Percentiles rank a stretch among this genome's conserved stretches.
Conservation (phyloP, 2,888 invertebrate genomes). For the Heteromyza rotundicornis region DNA sequence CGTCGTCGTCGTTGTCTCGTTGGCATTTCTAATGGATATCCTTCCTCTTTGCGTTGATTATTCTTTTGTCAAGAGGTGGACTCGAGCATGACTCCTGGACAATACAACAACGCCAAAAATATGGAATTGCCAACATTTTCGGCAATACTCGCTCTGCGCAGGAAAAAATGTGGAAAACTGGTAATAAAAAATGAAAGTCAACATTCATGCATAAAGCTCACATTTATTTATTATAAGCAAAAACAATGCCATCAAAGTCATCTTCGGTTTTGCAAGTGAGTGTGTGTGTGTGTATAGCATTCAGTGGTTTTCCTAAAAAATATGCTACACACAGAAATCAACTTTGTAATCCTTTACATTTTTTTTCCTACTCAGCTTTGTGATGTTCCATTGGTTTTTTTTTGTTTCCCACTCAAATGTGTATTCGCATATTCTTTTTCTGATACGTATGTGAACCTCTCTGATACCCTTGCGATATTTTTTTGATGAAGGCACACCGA, state of each 20-base stretch:
- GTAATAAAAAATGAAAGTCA: neutral
- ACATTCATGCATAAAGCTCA: constrained; percentile 9
- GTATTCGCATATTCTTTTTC: neutral
- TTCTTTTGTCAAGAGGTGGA: constrained; percentile 31
- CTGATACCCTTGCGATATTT: neutral
- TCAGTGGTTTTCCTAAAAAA: constrained; percentile 6
- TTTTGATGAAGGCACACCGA: neutral
- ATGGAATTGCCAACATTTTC: constrained; percentile 19
- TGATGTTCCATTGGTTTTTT: neutral
- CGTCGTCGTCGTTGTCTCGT: no score
- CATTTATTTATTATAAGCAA: constrained; percentile 12
- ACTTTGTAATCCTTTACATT: constrained; percentile 17
- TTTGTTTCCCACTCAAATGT: neutral
- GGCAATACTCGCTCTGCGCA: constrained; percentile 10
- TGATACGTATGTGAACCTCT: neutral
- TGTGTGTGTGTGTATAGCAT: neutral
- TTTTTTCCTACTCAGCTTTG: neutral
- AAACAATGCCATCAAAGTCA: constrained; percentile 22
- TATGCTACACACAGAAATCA: constrained; percentile 5
- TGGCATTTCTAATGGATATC: constrained; percentile 6
- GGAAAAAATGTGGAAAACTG: neutral
- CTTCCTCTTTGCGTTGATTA: constrained; percentile 20
- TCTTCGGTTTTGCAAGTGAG: neutral
- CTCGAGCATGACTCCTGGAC: no score
- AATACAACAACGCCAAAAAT: constrained; percentile 5